Evolutionary conservation across 1,140 invertebrate species (phyloP).

Genomic region (Nephila pilipes): DNA sequence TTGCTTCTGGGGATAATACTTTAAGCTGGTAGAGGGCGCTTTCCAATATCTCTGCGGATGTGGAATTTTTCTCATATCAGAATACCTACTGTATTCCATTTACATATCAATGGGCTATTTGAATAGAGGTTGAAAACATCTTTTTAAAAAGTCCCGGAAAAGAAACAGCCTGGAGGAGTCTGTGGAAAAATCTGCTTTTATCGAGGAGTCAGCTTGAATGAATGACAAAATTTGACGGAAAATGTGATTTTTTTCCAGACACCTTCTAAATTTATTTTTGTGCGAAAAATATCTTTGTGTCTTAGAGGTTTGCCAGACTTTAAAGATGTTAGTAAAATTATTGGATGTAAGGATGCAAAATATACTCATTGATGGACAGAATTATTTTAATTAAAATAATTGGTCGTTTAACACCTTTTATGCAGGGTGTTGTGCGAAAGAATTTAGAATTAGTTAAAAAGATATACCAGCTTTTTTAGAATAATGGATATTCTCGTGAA

Average conservation of each 20-base stretch:
- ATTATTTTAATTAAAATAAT: neutral
- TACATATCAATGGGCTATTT: slow-evolving; percentile 70
- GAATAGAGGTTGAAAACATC: slow-evolving; percentile 61
- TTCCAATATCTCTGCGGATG: slow-evolving; percentile 37
- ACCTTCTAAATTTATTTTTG: neutral
- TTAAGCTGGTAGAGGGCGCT: slow-evolving; percentile 22
- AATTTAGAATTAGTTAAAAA: no score
- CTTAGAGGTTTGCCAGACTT: neutral
- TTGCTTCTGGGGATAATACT: slow-evolving; percentile 24
- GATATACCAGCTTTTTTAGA: no score
- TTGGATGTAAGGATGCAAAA: neutral
- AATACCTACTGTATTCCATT: slow-evolving; percentile 63
- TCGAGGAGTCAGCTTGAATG: slow-evolving; percentile 47
- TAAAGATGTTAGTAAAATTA: neutral
- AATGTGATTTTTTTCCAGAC: slow-evolving; percentile 7
- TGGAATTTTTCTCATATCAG: slow-evolving; percentile 43
- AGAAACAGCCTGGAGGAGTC: slow-evolving; percentile 36
- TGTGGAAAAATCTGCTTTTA: slow-evolving; percentile 62
- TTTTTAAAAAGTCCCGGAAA: slow-evolving; percentile 40
- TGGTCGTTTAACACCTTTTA: no score
- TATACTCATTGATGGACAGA: neutral
- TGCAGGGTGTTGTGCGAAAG: no score
- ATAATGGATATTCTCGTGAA: no score
- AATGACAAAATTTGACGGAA: slow-evolving; percentile 70
- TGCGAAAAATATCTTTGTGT: neutral